A percentile compares a stretch with the other conserved stretches of the same genome.
Evolutionary conservation across 1,140 invertebrate species (phyloP).

Genomic region (Ips nitidus): DNA sequence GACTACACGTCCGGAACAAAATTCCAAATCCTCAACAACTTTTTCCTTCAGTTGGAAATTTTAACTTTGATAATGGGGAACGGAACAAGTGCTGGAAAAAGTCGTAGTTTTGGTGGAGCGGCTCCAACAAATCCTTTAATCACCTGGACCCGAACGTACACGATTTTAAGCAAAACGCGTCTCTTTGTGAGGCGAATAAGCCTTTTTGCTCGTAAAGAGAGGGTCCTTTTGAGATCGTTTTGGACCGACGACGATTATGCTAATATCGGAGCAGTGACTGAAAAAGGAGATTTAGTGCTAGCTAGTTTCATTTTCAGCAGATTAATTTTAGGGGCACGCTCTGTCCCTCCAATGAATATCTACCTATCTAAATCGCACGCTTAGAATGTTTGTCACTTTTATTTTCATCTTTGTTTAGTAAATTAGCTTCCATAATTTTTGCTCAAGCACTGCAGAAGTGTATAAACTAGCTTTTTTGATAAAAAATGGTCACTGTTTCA

Average conservation of each 20-base stretch:
- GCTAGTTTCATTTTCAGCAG: neutral
- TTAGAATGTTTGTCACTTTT: too few species aligned
- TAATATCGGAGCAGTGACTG: conserved; percentile 1
- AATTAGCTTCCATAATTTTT: too few species aligned
- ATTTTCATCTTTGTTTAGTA: too few species aligned
- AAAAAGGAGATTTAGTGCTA: conserved; percentile 5
- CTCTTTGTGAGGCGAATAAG: neutral
- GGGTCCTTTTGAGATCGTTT: neutral
- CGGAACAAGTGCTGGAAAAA: too few species aligned
- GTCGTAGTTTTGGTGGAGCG: too few species aligned
- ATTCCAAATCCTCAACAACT: neutral
- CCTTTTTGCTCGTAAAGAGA: conserved; percentile 3
- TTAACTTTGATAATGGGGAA: too few species aligned
- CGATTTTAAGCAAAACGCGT: conserved; percentile 2
- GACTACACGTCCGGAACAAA: neutral
- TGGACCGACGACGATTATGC: conserved; percentile 2
- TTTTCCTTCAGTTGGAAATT: neutral
- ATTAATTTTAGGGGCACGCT: too few species aligned
- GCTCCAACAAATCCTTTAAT: neutral
- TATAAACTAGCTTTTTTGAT: too few species aligned
- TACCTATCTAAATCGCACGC: too few species aligned
- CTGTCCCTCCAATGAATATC: too few species aligned
- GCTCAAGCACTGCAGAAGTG: too few species aligned
- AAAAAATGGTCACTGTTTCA: too few species aligned
- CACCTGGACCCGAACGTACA: neutral